These are phyloP conservation scores for Trichechus manatus DNA, from an alignment of 2,113 vertebrate genomes.

Conservation along the genomic window DNA sequence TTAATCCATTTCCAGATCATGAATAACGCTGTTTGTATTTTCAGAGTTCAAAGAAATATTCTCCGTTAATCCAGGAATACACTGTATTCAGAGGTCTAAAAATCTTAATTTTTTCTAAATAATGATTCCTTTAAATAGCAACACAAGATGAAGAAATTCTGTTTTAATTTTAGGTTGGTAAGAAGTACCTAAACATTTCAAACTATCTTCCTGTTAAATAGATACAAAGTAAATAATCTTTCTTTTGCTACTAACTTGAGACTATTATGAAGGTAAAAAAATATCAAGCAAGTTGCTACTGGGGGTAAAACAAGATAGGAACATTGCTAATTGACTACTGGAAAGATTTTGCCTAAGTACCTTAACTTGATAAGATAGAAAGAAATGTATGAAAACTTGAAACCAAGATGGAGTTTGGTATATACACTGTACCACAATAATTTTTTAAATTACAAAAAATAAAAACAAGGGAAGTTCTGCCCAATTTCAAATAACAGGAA, in stretches of 20 bases:
- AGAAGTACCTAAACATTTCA: background rate
- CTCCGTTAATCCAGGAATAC: background rate
- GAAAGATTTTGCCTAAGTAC: background rate
- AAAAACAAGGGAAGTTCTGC: too few species aligned
- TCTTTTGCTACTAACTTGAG: background rate
- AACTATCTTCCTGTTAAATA: background rate
- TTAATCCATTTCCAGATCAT: background rate
- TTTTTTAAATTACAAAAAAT: too few species aligned
- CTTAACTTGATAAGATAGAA: background rate
- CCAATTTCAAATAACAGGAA: background rate
- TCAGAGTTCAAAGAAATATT: background rate
- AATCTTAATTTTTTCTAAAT: background rate
- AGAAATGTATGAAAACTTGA: background rate
- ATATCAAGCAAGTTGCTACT: background rate
- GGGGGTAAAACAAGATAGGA: background rate
- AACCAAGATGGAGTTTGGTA: background rate
- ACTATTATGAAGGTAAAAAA: background rate
- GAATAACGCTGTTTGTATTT: background rate
- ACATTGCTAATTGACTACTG: background rate
- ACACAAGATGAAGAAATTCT: background rate
- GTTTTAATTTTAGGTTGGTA: background rate
- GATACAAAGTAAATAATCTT: background rate
- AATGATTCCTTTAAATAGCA: background rate
- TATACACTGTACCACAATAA: background rate
- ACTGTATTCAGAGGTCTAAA: background rate